Evolutionary conservation across 1,140 invertebrate species (phyloP), one percentile per base, ranked within the genome.

Genomic region (Philotrypesis tridentata): DNA sequence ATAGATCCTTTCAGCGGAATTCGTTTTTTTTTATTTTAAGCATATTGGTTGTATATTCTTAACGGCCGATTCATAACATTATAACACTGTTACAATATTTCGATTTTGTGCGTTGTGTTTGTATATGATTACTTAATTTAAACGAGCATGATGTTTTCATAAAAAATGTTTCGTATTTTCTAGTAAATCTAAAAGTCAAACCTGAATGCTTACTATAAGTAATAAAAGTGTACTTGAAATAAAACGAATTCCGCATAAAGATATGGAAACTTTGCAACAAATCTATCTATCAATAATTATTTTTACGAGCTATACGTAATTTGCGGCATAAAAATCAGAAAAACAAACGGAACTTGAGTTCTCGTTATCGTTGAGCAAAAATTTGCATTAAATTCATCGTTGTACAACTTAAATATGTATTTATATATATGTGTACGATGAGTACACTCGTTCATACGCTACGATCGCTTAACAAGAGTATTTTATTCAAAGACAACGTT

Each of bases 401-500:
- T 82, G 68, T 72, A 60, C 12, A 82, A 82, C 37, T 77, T 77
- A 82, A 43, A 76, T 33, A 40, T 74, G 75, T 82, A 68, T 60
- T 37, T 75, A 29, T 23, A 70, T 76, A 60, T 60, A 25, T 72
- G 60, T 76, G 70, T 68, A 76, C 25, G 25, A 25, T 27, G 17
- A 43, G 67, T 40, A 77, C 33, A 76, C 31, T 33, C 17, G n/a
- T 65, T 78, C n/a, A 43, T 70, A 68, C 79, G 29, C 65, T 82
- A 77, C 31, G 29, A 61, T 77, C 80, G 74, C 67, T 25, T 82
- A 77, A 82, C 48, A 72, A 63, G 80, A 82, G 80, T 82, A 82
- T 82, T 72, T 82, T 78, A 78, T 82, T 82, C 60, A 65, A 82
- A 71, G 68, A 73, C 55, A 82, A 65, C 33, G 80, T 77, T 63